Evolutionary conservation across 1,140 invertebrate species (phyloP).

Genomic region (Drosophila truncata): DNA sequence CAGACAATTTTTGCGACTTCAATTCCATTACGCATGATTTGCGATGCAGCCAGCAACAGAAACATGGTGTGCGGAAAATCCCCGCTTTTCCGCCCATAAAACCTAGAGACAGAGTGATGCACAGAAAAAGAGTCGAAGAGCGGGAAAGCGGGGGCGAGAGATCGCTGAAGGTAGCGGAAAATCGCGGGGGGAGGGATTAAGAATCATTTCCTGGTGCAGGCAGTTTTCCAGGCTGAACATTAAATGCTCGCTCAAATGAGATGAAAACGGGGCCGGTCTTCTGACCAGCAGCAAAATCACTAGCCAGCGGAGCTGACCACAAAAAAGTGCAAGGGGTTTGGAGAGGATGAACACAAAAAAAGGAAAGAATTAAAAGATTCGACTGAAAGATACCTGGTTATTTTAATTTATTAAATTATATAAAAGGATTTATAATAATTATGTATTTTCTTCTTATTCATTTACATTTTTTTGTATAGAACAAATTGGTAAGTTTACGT

Average conservation of each 20-base stretch:
- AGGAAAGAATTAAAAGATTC: neutral
- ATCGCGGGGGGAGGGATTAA: constrained; percentile 28
- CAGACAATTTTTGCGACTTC: constrained; percentile 29
- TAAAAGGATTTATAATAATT: too few species aligned
- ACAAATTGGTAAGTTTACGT: too few species aligned
- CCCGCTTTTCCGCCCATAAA: neutral
- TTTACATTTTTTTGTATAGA: too few species aligned
- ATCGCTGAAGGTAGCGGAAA: constrained; percentile 12
- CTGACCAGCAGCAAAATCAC: constrained; percentile 29
- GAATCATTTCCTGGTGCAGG: constrained; percentile 45
- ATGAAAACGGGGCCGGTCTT: constrained; percentile 35
- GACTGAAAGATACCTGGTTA: neutral
- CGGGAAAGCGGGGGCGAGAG: neutral
- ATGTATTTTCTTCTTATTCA: too few species aligned
- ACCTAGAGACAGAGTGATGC: neutral
- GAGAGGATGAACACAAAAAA: constrained; percentile 3
- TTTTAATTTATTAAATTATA: neutral
- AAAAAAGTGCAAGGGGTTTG: constrained; percentile 11
- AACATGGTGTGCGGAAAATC: constrained; percentile 33
- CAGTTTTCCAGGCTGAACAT: constrained; percentile 35
- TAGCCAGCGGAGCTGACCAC: constrained; percentile 25
- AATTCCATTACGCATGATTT: constrained; percentile 50
- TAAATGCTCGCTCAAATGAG: constrained; percentile 55
- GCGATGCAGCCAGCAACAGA: constrained; percentile 22
- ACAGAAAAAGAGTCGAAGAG: neutral